Conservation (phyloP, 1,140 invertebrate species). For the Ostrea denselamellosa region DNA sequence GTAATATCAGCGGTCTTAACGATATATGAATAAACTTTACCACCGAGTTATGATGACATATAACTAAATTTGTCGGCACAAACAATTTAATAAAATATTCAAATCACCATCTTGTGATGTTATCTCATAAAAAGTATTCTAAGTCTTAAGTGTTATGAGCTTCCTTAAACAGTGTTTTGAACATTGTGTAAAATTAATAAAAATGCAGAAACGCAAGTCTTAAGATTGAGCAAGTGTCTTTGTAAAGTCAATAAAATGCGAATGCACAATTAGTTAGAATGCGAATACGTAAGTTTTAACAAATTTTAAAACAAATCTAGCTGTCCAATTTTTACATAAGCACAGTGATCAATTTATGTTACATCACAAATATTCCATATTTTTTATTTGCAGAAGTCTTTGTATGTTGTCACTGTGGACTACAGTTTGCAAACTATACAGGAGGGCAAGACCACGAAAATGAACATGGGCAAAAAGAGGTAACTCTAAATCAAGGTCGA, state of each 20-base stretch:
- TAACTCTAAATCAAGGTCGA: neutral
- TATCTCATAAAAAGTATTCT: no score
- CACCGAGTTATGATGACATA: neutral
- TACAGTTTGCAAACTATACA: constrained; percentile 24
- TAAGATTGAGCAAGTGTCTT: no score
- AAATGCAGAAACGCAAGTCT: constrained; percentile 16
- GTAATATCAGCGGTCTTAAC: no score
- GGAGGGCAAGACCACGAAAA: constrained; percentile 8
- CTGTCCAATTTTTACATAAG: neutral
- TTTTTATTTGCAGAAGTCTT: neutral
- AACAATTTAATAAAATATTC: no score
- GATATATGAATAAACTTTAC: neutral
- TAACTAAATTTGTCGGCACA: no score
- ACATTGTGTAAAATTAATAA: neutral
- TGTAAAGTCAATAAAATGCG: no score
- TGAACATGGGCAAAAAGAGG: constrained; percentile 17
- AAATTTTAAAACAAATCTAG: no score
- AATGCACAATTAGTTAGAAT: no score
- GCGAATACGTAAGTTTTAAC: no score
- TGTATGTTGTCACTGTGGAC: constrained; percentile 20
- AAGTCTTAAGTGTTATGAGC: no score
- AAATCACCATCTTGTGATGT: neutral
- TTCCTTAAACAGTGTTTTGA: no score
- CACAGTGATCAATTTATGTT: neutral
- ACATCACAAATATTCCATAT: neutral